Evolutionary conservation across 2,113 vertebrate genomes (phyloP), one percentile per base, ranked within the genome.

Genomic region (Xiphophorus hellerii): DNA sequence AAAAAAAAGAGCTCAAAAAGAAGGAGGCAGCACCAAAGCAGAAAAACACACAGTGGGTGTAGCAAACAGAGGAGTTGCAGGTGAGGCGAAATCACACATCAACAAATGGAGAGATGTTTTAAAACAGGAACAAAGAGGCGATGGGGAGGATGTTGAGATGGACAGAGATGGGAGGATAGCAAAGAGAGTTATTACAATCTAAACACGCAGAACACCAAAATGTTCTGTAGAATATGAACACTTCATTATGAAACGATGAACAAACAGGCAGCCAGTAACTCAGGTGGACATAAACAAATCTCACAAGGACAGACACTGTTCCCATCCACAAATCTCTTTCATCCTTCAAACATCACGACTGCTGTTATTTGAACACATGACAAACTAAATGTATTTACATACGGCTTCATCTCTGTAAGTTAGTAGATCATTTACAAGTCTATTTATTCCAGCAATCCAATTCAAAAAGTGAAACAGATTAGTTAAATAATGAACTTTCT

Each of bases 101-200:
- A 68, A 87, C 76, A 83, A 74, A 84, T 75, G 81, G 71, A 72
- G 71, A 66, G 39, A 73, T 75, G 75, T 51, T 86, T 84, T 33
- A 81, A 84, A 86, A 80, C 65, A 83, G 84, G 66, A 73, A 78
- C 33, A 81, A 84, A 54, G 76, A 89, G 81, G 68, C 63, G 79
- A 87, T 76, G 81, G 85, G 82, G 42, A 84, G 76, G 88, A 82
- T 35, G 76, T 73, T 82, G 82, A 89, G 82, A 87, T 81, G 89
- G 77, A 85, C 65, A 90, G 89, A 91, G 74, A 88, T 88, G 82
- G 88, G 88, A 92, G 87, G 81, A 88, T 83, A 89, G 91, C 88
- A 93, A 81, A 93, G 88, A 92, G 89, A 90, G 92, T 93, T 93
- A 93, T 92, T 93, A 93, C 87, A 90, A 90, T 89, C 86, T 80